Conservation (phyloP, 2,888 invertebrate species). For the Eugnorisma glareosa region DNA sequence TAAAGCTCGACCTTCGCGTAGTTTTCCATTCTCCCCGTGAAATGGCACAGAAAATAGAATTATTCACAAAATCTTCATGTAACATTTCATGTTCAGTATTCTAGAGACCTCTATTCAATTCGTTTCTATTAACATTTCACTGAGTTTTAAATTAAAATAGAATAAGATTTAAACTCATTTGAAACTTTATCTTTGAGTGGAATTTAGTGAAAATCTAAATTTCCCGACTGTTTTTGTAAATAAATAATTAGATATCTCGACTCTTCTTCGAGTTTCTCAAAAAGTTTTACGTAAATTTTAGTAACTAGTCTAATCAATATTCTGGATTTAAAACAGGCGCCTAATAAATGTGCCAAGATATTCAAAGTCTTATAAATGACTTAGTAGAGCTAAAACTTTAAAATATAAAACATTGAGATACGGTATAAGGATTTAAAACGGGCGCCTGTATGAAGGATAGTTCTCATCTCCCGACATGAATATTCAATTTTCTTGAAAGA, state of each 20-base stretch:
- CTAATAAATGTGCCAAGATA: slow-evolving; percentile 42
- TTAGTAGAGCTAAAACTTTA: slow-evolving; percentile 31
- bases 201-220: slow-evolving; percentile 9
- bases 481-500: slow-evolving; percentile 82
- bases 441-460: slow-evolving; percentile 68
- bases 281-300: background rate
- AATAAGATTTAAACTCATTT: slow-evolving; percentile 37
- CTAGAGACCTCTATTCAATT: slow-evolving; percentile 22
- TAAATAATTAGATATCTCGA: slow-evolving; percentile 22
- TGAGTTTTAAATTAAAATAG: slow-evolving; percentile 9
- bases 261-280: slow-evolving; percentile 13
- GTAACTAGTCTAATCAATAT: slow-evolving; percentile 20
- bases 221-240: slow-evolving; percentile 29
- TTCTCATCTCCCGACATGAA: slow-evolving; percentile 73
- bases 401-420: slow-evolving; percentile 51
- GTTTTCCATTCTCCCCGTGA: background rate
- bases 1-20: background rate
- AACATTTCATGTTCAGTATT: slow-evolving; percentile 34
- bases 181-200: slow-evolving; percentile 20
- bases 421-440: slow-evolving; percentile 55
- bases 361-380: slow-evolving; percentile 48
- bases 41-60: slow-evolving; percentile 28
- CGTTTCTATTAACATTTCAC: slow-evolving; percentile 32
- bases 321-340: slow-evolving; percentile 6
- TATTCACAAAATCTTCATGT: slow-evolving; percentile 39